phyloP scores from a whole-genome alignment of 2,797 vertebrate species.

The Fringilla coelebs region DNA sequence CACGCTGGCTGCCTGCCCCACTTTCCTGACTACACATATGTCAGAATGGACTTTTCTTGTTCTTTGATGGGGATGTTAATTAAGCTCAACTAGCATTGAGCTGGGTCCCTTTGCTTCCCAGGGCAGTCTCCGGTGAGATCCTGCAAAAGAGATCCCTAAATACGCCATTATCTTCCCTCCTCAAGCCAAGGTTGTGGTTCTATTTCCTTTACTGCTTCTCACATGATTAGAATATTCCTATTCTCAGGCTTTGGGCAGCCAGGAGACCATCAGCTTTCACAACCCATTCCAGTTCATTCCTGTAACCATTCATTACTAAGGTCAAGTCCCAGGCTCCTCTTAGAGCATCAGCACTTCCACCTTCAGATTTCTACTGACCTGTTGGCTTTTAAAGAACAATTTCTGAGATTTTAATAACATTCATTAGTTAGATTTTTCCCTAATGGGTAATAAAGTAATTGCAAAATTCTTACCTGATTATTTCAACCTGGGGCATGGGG shows the following conservation, averaged over 20 bases:
- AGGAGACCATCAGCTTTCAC: neutral
- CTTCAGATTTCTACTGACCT: neutral
- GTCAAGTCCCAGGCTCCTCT: neutral
- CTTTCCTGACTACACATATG: neutral
- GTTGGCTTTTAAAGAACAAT: neutral
- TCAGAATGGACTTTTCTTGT: neutral
- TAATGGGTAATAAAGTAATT: neutral
- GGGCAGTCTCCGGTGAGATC: neutral
- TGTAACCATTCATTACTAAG: neutral
- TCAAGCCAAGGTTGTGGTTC: neutral
- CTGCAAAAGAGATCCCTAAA: neutral
- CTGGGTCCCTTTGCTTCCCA: neutral
- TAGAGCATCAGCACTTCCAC: neutral
- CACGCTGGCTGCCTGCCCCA: fast-evolving
- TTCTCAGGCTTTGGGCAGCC: neutral
- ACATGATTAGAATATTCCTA: neutral
- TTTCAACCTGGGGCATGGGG: neutral
- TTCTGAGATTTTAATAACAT: neutral
- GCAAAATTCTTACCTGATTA: neutral
- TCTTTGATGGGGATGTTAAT: neutral
- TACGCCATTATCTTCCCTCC: neutral
- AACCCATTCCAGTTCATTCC: neutral
- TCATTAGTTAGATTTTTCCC: neutral
- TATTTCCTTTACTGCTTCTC: neutral
- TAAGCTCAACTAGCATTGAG: neutral